Evolutionary conservation across 2,888 invertebrate species (phyloP), one percentile per base, ranked within the genome.

Genomic region (Nomada hirtipes): DNA sequence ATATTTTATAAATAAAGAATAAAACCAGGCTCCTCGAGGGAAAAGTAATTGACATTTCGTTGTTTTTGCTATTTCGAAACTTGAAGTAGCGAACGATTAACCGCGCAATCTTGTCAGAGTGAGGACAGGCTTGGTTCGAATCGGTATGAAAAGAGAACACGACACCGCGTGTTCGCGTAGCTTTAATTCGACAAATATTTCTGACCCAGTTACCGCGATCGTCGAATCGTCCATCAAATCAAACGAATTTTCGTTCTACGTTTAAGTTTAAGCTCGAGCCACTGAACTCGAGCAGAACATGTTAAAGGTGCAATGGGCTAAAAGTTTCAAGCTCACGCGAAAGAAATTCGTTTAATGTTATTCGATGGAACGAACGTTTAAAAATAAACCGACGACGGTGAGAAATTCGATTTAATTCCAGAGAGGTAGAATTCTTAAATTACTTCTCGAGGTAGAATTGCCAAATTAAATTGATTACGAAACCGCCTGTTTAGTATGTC

Each of bases 91-190:
- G 50, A 69, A 44, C 75, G 68, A 82, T 75, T 0, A 75, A 72
- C 71, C 65, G 76, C 26, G 75, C 71, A 69, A 76, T 71, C 70
- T 79, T 79, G 75, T 79, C 74, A 67, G 78, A 71, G 71, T 55
- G 82, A 57, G 65, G 68, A 75, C 68, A 71, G 52, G 72, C 55
- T n/a, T 10, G 69, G 47, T 23, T 29, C 69, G 36, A n/a, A 23
- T 26, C 55, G 52, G 64, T 65, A 26, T 23, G 70, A 67, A 72
- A 83, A 75, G 72, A 72, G 75, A 83, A 76, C 69, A 69, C 64
- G 67, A 73, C 50, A 18, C n/a, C 50, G 52, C 23, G 55, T 23
- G 44, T 76, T 80, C 73, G 42, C 47, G 55, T 53, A 63, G 75
- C 76, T 83, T 81, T 77, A 77, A 73, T 70, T 76, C 76, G 50